Base-by-base conservation (phyloP, 2,888 invertebrate species). In the Caenorhabditis sinica region DNA sequence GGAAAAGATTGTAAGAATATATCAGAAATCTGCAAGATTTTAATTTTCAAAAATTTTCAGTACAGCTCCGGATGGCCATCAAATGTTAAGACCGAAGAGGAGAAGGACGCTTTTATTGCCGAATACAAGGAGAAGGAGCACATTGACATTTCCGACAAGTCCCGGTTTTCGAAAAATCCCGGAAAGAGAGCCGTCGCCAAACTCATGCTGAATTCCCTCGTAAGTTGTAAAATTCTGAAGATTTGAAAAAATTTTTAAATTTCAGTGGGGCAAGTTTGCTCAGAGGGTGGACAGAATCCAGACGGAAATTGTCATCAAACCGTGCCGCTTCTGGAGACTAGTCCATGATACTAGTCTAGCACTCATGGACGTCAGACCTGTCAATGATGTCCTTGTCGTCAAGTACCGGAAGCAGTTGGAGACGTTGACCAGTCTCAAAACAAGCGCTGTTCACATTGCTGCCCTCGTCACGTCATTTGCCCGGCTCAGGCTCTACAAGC, bases 1-100 rank as follows among this genome's bases (percentile, higher is more conserved):
- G 8, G 65, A 65, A 23, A 65, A 65, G 33, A 65, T 65, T 15
- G 65, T 65, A 23, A 65, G 65, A n/a, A n/a, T n/a, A n/a, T n/a
- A n/a, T 15, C 43, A 36, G 9, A 6, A 36, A 36, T 4, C 4
- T 6, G 33, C 4, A 36, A 36, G 9, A 36, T 36, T 4, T 36
- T 36, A 36, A 36, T 36, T 36, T 9, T 36, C 9, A 6, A 6
- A 9, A 36, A 45, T 13, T 15, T 45, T 45, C 45, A 45, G 45
- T 45, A 45, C 45, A 45, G 45, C 11, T 13, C 17, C 45, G 15
- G 45, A 3, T 45, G 15, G 11, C 45, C 17, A 4, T 2, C 11
- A 13, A 15, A 45, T 15, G 15, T 45, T 15, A 3, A 3, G 6
- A 15, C 17, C 2, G 45, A 45, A 4, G 45, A 45, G 11, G 11